Evolutionary conservation across 2,888 invertebrate genomes (phyloP), one percentile per base, ranked within the genome.

Genomic region (Serrognathus titanus): DNA sequence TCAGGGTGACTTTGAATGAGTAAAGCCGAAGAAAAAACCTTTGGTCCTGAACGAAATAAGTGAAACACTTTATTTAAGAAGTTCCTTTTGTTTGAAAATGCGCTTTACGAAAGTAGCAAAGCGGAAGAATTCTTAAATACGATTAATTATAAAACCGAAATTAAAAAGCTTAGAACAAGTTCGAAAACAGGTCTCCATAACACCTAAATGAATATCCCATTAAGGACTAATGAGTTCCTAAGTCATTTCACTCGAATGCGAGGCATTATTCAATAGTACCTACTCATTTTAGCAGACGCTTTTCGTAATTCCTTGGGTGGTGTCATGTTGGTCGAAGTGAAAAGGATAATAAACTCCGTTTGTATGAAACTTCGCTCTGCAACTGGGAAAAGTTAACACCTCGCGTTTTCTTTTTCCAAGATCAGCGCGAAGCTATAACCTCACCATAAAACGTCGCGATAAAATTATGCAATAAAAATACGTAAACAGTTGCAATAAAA

Each of bases 171-270:
- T 51, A 48, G 51, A 55, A 60, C 53, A 60, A 61, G 53, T 59
- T 55, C 51, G 52, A 43, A 59, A 57, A 57, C 55, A 57, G 57
- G 51, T 52, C 57, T 59, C 39, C 51, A 58, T 50, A 58, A 64
- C 61, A 64, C 62, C 60, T 63, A 62, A 60, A 65, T 62, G 62
- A 63, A 62, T 65, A 60, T 57, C 61, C 61, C 61, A 62, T 63
- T 65, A 63, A 60, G 53, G 60, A 58, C 62, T 63, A 64, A 64
- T 60, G 61, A 64, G 63, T 63, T 65, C 59, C 57, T 55, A 62
- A 62, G 62, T 60, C 58, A 61, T 51, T 64, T 63, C 59, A 60
- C 57, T 57, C 45, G 45, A 61, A 61, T 63, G 45, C 61, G 48
- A 48, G 56, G 59, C 58, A 64, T 57, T 53, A 60, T 63, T 63